A percentile compares a stretch with the other conserved stretches of the same genome.
These are phyloP conservation scores for Lophotriccus pileatus DNA, from an alignment of 2,797 vertebrate species.

Conservation along the genomic window DNA sequence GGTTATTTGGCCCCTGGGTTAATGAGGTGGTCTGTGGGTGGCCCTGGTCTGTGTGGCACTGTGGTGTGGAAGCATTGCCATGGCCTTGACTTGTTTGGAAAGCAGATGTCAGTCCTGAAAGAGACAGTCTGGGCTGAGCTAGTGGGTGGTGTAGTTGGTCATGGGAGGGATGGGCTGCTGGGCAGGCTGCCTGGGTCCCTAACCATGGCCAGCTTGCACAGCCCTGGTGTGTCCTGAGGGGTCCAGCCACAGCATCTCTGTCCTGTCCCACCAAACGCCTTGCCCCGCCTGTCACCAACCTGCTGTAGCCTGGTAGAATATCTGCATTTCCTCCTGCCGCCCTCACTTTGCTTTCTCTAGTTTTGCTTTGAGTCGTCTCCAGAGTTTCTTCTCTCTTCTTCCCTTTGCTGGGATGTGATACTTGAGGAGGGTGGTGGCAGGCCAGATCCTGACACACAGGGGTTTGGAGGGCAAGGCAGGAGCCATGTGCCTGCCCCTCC, in stretches of 20 bases:
- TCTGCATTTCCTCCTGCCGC: neutral
- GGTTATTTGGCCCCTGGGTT: neutral
- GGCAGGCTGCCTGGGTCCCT: neutral
- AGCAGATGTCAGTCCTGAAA: neutral
- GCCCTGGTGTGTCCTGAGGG: neutral
- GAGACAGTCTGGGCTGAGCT: neutral
- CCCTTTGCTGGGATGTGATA: neutral
- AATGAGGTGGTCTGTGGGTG: neutral
- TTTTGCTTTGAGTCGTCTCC: constrained; percentile 51
- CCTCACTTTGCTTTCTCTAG: constrained; percentile 57
- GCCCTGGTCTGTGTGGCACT: neutral
- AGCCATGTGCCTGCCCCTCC: neutral
- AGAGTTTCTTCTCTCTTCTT: constrained; percentile 14
- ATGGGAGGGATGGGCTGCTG: neutral
- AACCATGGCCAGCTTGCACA: neutral
- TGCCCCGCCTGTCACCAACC: neutral
- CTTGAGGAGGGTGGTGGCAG: neutral
- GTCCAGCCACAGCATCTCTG: neutral
- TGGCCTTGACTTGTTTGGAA: neutral
- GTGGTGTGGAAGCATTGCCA: neutral
- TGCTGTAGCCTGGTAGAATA: neutral
- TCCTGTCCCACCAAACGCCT: fast-evolving
- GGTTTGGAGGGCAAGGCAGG: neutral
- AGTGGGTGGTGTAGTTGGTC: neutral
- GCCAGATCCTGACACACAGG: neutral